Conservation (phyloP, 2,888 invertebrate species). For the Epistrophe eligans region DNA sequence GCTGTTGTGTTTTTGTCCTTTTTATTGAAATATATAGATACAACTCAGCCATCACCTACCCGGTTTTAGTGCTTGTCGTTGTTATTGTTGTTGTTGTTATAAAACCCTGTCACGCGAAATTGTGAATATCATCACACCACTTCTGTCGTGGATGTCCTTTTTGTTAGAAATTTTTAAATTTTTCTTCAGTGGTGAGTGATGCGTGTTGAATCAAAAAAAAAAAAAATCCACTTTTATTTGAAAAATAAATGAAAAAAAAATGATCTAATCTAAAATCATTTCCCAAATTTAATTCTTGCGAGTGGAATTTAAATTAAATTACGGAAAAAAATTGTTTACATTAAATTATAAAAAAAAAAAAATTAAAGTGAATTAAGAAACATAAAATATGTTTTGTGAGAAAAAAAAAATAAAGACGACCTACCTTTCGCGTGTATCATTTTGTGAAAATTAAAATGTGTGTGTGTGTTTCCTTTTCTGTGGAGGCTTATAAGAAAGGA, state of each 20-base stretch:
- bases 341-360: conserved; percentile 39
- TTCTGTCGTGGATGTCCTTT: conserved; percentile 24
- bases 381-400: conserved; percentile 20
- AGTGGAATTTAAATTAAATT: conserved; percentile 48
- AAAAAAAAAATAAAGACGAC: neutral
- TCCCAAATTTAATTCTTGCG: conserved; percentile 17
- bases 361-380: conserved; percentile 11
- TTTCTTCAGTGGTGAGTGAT: conserved; percentile 23
- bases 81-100: conserved; percentile 37
- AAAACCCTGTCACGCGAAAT: conserved; percentile 59
- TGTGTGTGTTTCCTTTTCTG: conserved; percentile 1
- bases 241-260: conserved; percentile 17
- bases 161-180: conserved; percentile 6
- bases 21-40: neutral
- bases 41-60: neutral
- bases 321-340: conserved; percentile 2
- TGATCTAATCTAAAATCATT: conserved; percentile 24
- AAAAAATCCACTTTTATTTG: neutral
- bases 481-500: neutral
- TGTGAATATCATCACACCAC: conserved; percentile 15
- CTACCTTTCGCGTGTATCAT: neutral
- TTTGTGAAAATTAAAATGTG: neutral
- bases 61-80: conserved; percentile 27
- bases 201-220: conserved; percentile 51
- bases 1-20: conserved; percentile 21